phyloP scores from a whole-genome alignment of 2,113 vertebrate species.

The Amia ocellicauda region DNA sequence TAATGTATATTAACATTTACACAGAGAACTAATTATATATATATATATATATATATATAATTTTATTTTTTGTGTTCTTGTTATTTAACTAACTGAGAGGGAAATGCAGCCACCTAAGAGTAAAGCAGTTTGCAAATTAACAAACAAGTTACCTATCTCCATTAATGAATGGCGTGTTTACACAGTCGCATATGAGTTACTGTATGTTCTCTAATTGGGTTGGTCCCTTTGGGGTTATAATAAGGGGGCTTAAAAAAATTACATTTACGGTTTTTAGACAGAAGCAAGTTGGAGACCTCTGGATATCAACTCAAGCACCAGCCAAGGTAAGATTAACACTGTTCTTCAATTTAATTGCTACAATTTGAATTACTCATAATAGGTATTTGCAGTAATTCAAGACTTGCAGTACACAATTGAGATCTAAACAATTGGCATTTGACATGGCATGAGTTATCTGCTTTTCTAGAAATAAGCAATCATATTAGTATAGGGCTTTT shows the following conservation, averaged over 20 bases:
- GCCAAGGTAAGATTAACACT: slow-evolving; percentile 17
- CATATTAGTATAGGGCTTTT: neutral
- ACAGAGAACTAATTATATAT: too few species aligned
- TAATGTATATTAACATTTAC: too few species aligned
- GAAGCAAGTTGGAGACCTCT: neutral
- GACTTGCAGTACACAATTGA: too few species aligned
- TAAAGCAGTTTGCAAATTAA: too few species aligned
- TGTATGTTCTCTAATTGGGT: slow-evolving; percentile 13
- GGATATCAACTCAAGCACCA: neutral
- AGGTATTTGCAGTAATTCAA: neutral
- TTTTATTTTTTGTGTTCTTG: too few species aligned
- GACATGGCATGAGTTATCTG: neutral
- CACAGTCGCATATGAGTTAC: neutral
- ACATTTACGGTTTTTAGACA: neutral
- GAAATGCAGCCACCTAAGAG: too few species aligned
- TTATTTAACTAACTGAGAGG: too few species aligned
- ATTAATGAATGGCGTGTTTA: slow-evolving; percentile 11
- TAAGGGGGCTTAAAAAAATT: slow-evolving; percentile 2
- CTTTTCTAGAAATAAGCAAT: neutral
- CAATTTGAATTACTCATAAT: too few species aligned
- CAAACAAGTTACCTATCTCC: too few species aligned
- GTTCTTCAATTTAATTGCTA: neutral
- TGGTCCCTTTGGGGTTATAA: neutral
- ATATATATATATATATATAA: too few species aligned
- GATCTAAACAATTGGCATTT: too few species aligned